Conservation (phyloP, 2,888 invertebrate genomes). For the Beris chalybata region DNA sequence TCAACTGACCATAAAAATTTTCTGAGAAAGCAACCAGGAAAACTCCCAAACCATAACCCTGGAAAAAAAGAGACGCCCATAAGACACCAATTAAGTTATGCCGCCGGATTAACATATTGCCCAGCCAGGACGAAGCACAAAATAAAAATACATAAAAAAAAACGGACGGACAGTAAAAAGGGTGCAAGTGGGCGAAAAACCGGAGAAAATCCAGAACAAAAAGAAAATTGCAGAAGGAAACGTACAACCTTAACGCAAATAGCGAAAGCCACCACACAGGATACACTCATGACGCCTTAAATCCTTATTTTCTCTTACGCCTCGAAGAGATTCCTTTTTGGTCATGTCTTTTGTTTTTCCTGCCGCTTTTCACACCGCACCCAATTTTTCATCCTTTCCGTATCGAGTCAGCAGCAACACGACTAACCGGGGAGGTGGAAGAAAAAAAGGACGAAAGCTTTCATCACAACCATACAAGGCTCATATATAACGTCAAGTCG, state of each 20-base stretch:
- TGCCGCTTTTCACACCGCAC: constrained; percentile 28
- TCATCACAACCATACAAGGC: constrained; percentile 11
- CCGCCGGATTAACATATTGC: constrained; percentile 34
- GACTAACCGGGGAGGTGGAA: neutral
- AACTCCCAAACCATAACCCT: neutral
- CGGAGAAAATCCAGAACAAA: neutral
- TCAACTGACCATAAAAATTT: neutral
- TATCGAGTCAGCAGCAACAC: neutral
- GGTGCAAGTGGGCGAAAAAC: neutral
- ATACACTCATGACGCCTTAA: constrained; percentile 35
- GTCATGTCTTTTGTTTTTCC: neutral
- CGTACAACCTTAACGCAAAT: neutral
- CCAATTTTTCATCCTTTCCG: constrained; percentile 33
- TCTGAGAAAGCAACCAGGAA: neutral
- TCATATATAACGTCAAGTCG: constrained; percentile 1
- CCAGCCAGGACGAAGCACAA: too few species aligned
- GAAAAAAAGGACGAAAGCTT: neutral
- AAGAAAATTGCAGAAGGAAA: constrained; percentile 8
- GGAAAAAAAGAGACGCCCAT: constrained; percentile 3
- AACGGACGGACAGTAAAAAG: neutral
- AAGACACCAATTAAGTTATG: constrained; percentile 36
- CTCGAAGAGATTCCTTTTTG: constrained; percentile 25
- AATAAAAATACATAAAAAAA: too few species aligned
- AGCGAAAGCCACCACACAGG: constrained; percentile 3
- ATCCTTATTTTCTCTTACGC: constrained; percentile 35